Conservation (phyloP, 2,113 vertebrate genomes). For the Anolis sagrei region DNA sequence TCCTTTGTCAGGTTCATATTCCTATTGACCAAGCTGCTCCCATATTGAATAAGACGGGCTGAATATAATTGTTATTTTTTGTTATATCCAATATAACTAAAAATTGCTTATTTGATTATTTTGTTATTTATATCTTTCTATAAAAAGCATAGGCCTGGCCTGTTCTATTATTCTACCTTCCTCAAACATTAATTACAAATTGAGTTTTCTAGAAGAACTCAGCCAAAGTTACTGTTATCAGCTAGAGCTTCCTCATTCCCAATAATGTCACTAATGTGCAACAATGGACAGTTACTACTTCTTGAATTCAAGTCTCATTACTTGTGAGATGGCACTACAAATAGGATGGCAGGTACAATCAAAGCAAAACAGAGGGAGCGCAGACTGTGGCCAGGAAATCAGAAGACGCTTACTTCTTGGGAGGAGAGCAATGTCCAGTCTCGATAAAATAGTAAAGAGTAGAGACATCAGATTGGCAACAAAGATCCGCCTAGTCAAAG, state of each 20-base stretch:
- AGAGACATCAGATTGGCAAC: too few relatives aligned
- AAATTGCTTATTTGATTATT: not conserved
- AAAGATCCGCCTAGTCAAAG: too few relatives aligned
- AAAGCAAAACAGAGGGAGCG: not conserved
- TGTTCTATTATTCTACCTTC: not conserved
- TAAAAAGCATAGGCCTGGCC: not conserved
- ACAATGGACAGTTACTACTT: not conserved
- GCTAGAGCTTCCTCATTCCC: not conserved
- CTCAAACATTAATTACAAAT: not conserved
- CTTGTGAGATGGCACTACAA: not conserved
- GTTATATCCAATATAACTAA: not conserved
- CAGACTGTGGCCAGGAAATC: too few relatives aligned
- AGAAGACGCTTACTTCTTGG: too few relatives aligned
- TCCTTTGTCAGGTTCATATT: not conserved
- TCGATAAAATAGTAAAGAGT: too few relatives aligned
- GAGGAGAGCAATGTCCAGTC: too few relatives aligned
- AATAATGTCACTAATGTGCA: not conserved
- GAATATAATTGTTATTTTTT: not conserved
- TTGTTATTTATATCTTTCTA: not conserved
- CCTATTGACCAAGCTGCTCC: too few relatives aligned
- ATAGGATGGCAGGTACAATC: not conserved
- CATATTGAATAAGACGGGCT: not conserved
- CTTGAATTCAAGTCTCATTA: not conserved
- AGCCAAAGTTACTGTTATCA: not conserved
- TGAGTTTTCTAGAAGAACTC: not conserved